Percentiles rank a stretch among this genome's conserved stretches.
Conservation (phyloP, 2,797 vertebrate genomes). For the Amphiprion clarkii region DNA sequence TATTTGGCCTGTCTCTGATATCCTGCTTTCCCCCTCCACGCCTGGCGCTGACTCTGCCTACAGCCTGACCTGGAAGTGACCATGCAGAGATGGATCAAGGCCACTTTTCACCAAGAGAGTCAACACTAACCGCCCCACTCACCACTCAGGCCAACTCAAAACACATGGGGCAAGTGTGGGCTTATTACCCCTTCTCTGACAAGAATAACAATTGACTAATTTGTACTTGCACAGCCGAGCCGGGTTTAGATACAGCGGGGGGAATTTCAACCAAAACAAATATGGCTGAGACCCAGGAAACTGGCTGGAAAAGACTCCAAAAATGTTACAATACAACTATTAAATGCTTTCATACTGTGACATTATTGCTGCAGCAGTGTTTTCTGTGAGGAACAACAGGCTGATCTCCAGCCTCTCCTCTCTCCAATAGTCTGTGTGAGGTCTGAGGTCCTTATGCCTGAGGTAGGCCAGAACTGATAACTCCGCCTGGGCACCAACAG, state of each 20-base stretch:
- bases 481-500: conserved; percentile 61
- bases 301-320: conserved; percentile 19
- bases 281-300: conserved; percentile 36
- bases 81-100: conserved; percentile 82
- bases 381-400: conserved; percentile 3
- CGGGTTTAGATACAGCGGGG: conserved; percentile 53
- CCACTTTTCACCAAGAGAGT: conserved; percentile 81
- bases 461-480: conserved; percentile 78
- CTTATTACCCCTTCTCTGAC: conserved; percentile 72
- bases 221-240: conserved; percentile 58
- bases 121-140: conserved; percentile 75
- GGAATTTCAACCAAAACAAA: conserved; percentile 62
- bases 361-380: not conserved
- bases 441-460: conserved; percentile 67
- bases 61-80: conserved; percentile 84
- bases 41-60: conserved; percentile 67
- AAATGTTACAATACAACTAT: conserved; percentile 20
- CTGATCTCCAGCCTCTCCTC: conserved; percentile 33
- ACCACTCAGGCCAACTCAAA: conserved; percentile 81
- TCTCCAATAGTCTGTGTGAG: conserved; percentile 67
- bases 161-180: conserved; percentile 82
- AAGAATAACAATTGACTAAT: conserved; percentile 79
- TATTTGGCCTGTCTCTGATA: conserved; percentile 87
- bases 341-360: conserved; percentile 13
- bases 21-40: conserved; percentile 79